phyloP scores from a whole-genome alignment of 2,113 vertebrate species.

The Proteles cristata region DNA sequence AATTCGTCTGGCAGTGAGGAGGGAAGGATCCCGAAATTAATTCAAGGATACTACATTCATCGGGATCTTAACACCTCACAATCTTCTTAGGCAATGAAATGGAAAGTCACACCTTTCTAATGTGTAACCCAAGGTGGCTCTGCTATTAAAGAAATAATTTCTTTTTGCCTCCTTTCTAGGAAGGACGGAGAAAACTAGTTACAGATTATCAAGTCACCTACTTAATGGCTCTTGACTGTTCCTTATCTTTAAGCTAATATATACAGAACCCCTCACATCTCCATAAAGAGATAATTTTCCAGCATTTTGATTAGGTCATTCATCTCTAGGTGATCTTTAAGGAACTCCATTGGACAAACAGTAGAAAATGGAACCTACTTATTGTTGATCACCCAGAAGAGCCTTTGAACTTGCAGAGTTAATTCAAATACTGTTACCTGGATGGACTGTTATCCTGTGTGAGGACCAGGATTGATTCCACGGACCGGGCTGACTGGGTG shows the following conservation, averaged over 20 bases:
- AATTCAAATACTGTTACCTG: fast-evolving
- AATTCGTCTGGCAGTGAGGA: background rate
- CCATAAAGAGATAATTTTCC: background rate
- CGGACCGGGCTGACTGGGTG: background rate
- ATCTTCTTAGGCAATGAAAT: background rate
- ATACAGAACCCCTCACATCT: background rate
- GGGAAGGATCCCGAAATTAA: background rate
- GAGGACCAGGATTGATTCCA: background rate
- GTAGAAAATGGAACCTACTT: background rate
- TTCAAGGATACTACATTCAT: background rate
- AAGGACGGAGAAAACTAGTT: background rate
- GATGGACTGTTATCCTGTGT: background rate
- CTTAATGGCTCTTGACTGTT: background rate
- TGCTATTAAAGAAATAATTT: background rate
- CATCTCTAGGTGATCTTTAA: background rate
- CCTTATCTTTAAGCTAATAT: background rate
- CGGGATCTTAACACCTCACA: background rate
- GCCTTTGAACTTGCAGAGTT: background rate
- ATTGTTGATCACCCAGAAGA: fast-evolving
- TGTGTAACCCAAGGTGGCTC: background rate
- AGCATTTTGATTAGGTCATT: background rate
- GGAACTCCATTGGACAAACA: background rate
- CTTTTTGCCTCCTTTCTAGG: background rate
- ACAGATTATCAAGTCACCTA: background rate
- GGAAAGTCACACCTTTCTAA: background rate